Conservation (phyloP, 92 coral and sea anemone genomes). For the Ricordea florida region DNA sequence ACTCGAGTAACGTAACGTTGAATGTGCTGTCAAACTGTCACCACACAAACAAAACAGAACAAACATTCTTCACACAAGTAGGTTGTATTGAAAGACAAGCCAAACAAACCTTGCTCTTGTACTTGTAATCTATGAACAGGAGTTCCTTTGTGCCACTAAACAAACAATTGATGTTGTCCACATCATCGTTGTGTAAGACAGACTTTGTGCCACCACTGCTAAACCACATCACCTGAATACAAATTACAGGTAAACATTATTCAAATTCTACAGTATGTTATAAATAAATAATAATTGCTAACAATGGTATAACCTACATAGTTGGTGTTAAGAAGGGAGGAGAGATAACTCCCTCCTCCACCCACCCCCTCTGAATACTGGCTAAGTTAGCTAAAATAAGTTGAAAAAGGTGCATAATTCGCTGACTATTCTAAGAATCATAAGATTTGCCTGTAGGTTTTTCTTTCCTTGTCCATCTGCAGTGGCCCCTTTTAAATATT, state of each 20-base stretch:
- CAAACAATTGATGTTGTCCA: constrained; percentile 94
- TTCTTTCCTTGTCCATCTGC: no score
- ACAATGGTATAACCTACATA: neutral
- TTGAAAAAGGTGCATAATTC: no score
- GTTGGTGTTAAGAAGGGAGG: neutral
- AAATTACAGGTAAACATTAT: neutral
- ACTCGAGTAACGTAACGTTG: no score
- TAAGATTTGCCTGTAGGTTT: no score
- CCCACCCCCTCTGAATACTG: no score
- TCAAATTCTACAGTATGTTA: neutral
- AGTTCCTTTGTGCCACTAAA: constrained; percentile 89
- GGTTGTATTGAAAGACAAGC: no score
- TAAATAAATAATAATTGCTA: neutral
- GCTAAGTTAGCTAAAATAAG: no score
- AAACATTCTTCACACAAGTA: neutral
- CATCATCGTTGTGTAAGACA: constrained; percentile 97
- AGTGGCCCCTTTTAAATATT: no score
- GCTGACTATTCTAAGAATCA: no score
- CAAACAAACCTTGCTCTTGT: constrained; percentile 71
- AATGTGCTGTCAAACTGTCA: neutral
- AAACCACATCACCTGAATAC: constrained; percentile 93
- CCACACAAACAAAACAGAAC: no score
- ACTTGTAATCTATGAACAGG: constrained; percentile 88
- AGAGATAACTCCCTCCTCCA: no score
- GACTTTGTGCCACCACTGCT: constrained; percentile 99